Evolutionary conservation across 2,888 invertebrate genomes (phyloP), one percentile per base, ranked within the genome.

Genomic region (Drosophila demipolita): DNA sequence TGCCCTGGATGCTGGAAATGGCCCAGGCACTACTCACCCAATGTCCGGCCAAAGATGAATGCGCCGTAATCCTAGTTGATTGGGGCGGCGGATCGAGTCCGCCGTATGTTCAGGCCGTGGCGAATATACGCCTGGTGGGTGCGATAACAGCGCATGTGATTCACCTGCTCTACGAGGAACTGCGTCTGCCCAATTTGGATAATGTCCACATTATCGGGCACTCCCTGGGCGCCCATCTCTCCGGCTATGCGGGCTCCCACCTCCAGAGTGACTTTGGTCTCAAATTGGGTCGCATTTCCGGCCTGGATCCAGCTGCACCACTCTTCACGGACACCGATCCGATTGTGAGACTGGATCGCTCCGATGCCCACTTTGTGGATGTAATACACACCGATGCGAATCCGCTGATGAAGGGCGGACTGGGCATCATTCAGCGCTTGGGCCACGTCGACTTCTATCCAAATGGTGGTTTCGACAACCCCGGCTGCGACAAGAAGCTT

Each of bases 391-490:
- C 97, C 6, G 98, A 98, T 91, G 96, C 96, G 1, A 95, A 95
- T 92, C 96, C 96, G 8, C 94, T 97, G 81, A 96, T 97, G 82
- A 95, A 94, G 80, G 96, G 96, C 64, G 96, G 96, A 61, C 94
- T 98, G 65, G 98, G 98, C 12, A 96, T 97, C 91, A 95, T 95
- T 9, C 96, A 97, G 87, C 94, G 96, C 0, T 95, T 97, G 53
- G 98, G 97, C 0, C 98, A 98, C 92, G 96, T 98, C 5, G 98
- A 98, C 92, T 98, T 98, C 93, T 98, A 96, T 91, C 98, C 98
- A 0, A 98, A 98, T 91, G 98, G 97, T 0, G 98, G 98, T 0
- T 94, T 95, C 8, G 95, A 95, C 68, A 98, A 97, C 91, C 97
- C 97, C 0, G 97, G 97, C 38, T 95, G 95, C 81, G 93, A 93